These are phyloP conservation scores for Macquaria australasica DNA, from an alignment of 2,113 vertebrate genomes.

Conservation along the genomic window DNA sequence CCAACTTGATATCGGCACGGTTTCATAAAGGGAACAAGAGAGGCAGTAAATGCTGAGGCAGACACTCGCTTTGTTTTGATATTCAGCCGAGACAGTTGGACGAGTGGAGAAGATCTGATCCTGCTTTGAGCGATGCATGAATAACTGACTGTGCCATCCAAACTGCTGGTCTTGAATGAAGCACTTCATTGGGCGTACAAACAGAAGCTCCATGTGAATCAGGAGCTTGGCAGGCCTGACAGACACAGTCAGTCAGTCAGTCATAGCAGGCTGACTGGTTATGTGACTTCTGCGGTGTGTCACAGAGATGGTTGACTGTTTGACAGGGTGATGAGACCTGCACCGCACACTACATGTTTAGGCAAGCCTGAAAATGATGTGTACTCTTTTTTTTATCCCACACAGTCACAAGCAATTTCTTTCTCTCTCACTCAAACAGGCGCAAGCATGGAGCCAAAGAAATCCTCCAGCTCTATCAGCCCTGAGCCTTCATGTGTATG, in stretches of 20 bases:
- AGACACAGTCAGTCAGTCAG: conserved; percentile 46
- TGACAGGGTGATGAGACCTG: conserved; percentile 56
- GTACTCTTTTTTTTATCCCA: conserved; percentile 28
- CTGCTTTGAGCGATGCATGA: conserved; percentile 21
- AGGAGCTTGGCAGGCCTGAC: conserved; percentile 35
- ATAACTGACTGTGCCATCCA: conserved; percentile 37
- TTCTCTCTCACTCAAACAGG: conserved; percentile 20
- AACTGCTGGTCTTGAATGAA: conserved; percentile 34
- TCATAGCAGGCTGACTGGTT: conserved; percentile 56
- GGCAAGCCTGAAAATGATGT: conserved; percentile 56
- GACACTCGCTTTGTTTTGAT: conserved; percentile 30
- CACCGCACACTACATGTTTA: conserved; percentile 47
- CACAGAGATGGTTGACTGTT: conserved; percentile 61
- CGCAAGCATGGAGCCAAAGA: background rate
- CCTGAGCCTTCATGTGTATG: background rate
- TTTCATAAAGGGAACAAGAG: background rate
- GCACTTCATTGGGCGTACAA: conserved; percentile 36
- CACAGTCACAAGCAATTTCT: conserved; percentile 34
- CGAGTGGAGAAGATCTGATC: conserved; percentile 28
- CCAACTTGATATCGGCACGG: background rate
- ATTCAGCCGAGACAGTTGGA: background rate
- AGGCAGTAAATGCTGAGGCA: background rate
- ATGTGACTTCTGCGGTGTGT: conserved; percentile 55
- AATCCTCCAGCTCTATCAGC: background rate
- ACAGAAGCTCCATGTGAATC: conserved; percentile 48